Conservation (phyloP, 2,113 vertebrate species). For the Heliornis fulica region DNA sequence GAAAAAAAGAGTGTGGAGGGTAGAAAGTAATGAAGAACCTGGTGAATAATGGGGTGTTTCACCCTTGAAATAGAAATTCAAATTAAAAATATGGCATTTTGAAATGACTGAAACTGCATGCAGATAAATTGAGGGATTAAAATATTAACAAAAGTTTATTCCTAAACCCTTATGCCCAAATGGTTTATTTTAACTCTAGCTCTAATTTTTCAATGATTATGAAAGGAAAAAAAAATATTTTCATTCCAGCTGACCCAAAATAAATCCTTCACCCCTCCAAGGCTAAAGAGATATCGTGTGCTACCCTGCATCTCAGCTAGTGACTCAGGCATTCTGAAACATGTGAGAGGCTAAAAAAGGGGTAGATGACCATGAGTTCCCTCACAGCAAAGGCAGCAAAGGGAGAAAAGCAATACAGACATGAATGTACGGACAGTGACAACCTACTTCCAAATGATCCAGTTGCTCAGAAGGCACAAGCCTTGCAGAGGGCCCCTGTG, state of each 20-base stretch:
- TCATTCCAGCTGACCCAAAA: neutral
- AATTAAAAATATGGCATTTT: neutral
- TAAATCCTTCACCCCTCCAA: neutral
- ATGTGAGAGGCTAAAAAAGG: neutral
- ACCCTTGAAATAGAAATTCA: neutral
- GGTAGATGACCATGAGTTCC: neutral
- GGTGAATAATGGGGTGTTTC: neutral
- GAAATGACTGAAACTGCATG: neutral
- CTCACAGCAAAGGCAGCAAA: neutral
- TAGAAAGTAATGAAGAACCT: neutral
- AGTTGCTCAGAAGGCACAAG: neutral
- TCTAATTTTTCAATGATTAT: neutral
- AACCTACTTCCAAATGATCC: neutral
- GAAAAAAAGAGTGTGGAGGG: neutral
- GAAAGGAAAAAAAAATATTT: neutral
- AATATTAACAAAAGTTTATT: neutral
- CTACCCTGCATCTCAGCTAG: neutral
- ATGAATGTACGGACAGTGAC: neutral
- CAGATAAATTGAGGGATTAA: neutral
- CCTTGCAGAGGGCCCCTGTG: neutral
- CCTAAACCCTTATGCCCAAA: neutral
- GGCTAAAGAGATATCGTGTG: neutral
- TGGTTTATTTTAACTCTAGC: neutral
- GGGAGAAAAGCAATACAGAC: neutral
- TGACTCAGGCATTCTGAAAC: neutral